A percentile compares a stretch with the other conserved stretches of the same genome.
Evolutionary conservation across 2,113 vertebrate genomes (phyloP).

Genomic region (Toxotes chatareus): DNA sequence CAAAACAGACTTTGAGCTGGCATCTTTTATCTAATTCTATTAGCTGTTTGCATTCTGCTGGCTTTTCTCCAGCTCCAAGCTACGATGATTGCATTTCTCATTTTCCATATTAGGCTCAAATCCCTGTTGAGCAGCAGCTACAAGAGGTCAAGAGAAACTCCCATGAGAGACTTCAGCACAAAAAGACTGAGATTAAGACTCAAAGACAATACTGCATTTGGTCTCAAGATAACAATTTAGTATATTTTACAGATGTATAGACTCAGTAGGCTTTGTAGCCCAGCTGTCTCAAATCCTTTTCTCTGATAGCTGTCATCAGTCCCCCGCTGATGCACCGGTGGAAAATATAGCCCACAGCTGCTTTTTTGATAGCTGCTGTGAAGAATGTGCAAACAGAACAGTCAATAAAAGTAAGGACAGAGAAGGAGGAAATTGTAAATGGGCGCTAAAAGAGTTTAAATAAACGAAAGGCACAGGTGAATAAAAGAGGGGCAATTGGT

Average conservation of each 20-base stretch:
- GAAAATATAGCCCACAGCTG: slow-evolving; percentile 71
- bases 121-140: slow-evolving; percentile 28
- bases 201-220: slow-evolving; percentile 32
- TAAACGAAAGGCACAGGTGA: slow-evolving; percentile 36
- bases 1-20: slow-evolving; percentile 5
- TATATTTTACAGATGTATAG: slow-evolving; percentile 53
- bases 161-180: slow-evolving; percentile 32
- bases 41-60: slow-evolving; percentile 16
- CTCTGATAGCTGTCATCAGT: slow-evolving; percentile 50
- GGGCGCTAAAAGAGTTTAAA: slow-evolving; percentile 28
- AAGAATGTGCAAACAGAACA: slow-evolving; percentile 51
- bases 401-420: slow-evolving; percentile 51
- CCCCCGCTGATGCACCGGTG: slow-evolving; percentile 51
- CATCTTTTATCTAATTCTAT: slow-evolving; percentile 33
- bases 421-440: slow-evolving; percentile 29
- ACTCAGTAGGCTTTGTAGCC: slow-evolving; percentile 57
- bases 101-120: slow-evolving; percentile 34
- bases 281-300: slow-evolving; percentile 49
- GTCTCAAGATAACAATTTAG: slow-evolving; percentile 63
- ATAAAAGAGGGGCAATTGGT: slow-evolving; percentile 26
- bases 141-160: slow-evolving; percentile 55
- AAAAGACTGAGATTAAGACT: slow-evolving; percentile 36
- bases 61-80: slow-evolving; percentile 2
- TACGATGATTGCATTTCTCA: slow-evolving; percentile 49
- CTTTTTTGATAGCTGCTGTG: slow-evolving; percentile 60